Conservation (phyloP, 2,797 vertebrate genomes). For the Eurystomus glaucurus region DNA sequence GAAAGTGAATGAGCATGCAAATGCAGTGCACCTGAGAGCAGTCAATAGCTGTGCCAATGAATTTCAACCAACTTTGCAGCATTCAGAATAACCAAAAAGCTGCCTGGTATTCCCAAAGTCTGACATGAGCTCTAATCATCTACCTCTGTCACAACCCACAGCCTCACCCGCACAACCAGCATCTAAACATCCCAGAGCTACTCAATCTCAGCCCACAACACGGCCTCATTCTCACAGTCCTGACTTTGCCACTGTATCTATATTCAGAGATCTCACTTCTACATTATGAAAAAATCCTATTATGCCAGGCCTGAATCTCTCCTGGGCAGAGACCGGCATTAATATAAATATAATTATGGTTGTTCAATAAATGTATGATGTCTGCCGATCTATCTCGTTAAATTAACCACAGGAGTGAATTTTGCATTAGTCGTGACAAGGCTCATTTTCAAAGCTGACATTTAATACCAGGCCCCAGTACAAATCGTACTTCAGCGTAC, state of each 20-base stretch:
- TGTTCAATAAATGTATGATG: conserved; percentile 44
- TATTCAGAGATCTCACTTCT: background rate
- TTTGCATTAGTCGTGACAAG: conserved; percentile 49
- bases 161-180: background rate
- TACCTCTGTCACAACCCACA: background rate
- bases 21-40: background rate
- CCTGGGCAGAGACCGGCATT: conserved; percentile 8
- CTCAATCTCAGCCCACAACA: background rate
- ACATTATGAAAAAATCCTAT: background rate
- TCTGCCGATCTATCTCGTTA: background rate
- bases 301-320: background rate
- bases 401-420: conserved; percentile 45
- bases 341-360: conserved; percentile 52
- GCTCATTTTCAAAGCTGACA: conserved; percentile 45
- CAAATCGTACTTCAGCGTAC: background rate
- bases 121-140: background rate
- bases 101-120: background rate
- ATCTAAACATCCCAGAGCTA: background rate
- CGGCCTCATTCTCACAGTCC: background rate
- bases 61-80: background rate
- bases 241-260: background rate
- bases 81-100: background rate
- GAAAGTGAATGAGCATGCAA: background rate
- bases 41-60: background rate
- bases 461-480: background rate